Conservation (phyloP, 2,888 invertebrate genomes). For the Tineola bisselliella region DNA sequence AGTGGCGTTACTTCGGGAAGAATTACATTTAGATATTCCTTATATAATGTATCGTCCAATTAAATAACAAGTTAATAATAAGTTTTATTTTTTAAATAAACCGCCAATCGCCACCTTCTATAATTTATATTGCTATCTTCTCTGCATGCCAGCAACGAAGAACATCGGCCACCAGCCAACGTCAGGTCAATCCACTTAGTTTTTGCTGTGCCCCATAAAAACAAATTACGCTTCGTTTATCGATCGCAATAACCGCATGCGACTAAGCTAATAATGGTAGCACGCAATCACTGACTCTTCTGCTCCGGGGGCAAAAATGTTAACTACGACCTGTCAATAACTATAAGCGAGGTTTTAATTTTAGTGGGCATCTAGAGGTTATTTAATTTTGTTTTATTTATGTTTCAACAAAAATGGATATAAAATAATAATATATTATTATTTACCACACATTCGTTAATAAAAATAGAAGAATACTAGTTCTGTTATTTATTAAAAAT, state of each 20-base stretch:
- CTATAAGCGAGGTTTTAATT: slow-evolving; percentile 14
- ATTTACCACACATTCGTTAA: no score
- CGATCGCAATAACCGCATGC: slow-evolving; percentile 52
- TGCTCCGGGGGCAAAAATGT: slow-evolving; percentile 16
- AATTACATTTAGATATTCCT: no score
- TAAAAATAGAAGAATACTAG: slow-evolving; percentile 25
- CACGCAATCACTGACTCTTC: slow-evolving; percentile 26
- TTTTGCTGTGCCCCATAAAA: slow-evolving; percentile 58
- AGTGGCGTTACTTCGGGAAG: no score
- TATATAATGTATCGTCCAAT: no score
- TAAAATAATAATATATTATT: no score
- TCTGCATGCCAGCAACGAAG: slow-evolving; percentile 16
- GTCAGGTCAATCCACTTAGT: slow-evolving; percentile 61
- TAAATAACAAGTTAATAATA: no score
- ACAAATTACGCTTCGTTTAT: slow-evolving; percentile 59
- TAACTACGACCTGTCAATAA: slow-evolving; percentile 15
- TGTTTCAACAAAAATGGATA: no score
- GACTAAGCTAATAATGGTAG: slow-evolving; percentile 48
- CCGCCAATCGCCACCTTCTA: background rate
- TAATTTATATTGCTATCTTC: background rate
- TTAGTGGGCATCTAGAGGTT: no score
- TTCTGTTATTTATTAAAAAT: slow-evolving; percentile 18
- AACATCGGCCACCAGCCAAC: slow-evolving; percentile 30
- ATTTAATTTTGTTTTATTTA: no score
- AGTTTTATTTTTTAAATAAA: no score